phyloP scores from a whole-genome alignment of 92 coral and sea anemone species.

The Porites rus region DNA sequence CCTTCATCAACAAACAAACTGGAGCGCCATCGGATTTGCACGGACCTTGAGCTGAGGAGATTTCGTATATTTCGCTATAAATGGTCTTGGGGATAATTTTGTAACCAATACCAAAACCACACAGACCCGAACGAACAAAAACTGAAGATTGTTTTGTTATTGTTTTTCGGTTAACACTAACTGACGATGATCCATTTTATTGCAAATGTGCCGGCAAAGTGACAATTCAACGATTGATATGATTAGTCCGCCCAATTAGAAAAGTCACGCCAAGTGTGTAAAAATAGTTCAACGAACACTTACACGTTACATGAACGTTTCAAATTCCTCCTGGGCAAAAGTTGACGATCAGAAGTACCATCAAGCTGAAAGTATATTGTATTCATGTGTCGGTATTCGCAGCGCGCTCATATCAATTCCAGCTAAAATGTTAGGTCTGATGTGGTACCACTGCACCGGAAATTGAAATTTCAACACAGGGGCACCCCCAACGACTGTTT shows the following conservation, averaged over 20 bases:
- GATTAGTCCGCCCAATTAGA: conserved; percentile 17
- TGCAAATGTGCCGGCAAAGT: conserved; percentile 1
- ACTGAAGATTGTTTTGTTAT: not conserved
- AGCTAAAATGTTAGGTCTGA: no score
- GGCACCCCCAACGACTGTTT: no score
- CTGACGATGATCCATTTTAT: not conserved
- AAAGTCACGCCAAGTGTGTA: not conserved
- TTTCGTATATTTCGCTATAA: no score
- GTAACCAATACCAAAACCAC: not conserved
- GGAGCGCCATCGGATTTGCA: not conserved
- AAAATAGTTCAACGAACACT: not conserved
- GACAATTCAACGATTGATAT: conserved; percentile 5
- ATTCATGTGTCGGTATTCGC: no score
- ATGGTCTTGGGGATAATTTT: not conserved
- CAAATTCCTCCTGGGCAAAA: not conserved
- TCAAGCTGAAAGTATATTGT: not conserved
- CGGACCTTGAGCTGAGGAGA: not conserved
- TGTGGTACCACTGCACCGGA: no score
- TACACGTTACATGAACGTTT: not conserved
- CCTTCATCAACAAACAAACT: not conserved
- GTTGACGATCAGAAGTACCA: not conserved
- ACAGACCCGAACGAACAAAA: not conserved
- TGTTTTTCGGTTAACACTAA: not conserved
- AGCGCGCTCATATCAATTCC: no score
- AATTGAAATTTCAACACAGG: no score